These are phyloP conservation scores for Hippoglossus stenolepis DNA, from an alignment of 2,113 vertebrate genomes.

Conservation along the genomic window DNA sequence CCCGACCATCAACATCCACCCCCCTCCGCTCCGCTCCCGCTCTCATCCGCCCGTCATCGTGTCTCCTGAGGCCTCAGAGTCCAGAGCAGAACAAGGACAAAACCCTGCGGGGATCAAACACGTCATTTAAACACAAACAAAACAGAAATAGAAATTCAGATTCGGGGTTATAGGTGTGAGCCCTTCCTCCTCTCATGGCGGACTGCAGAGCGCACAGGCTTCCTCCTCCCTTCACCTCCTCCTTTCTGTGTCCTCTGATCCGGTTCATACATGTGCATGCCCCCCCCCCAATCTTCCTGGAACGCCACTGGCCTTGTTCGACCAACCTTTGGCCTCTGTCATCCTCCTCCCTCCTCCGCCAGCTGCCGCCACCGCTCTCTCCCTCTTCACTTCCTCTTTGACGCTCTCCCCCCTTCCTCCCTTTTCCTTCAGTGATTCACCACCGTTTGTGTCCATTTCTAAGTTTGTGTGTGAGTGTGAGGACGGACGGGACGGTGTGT, in stretches of 20 bases:
- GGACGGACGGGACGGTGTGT: neutral
- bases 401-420: slow-evolving; percentile 7
- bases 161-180: neutral
- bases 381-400: slow-evolving; percentile 33
- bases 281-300: slow-evolving; percentile 24
- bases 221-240: slow-evolving; percentile 64
- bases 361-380: slow-evolving; percentile 59
- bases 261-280: slow-evolving; percentile 58
- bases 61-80: slow-evolving; percentile 40
- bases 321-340: slow-evolving; percentile 56
- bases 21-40: slow-evolving; percentile 57
- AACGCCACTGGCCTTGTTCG: slow-evolving; percentile 51
- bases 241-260: slow-evolving; percentile 47
- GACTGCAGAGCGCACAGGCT: slow-evolving; percentile 70
- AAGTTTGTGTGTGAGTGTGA: neutral
- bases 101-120: neutral
- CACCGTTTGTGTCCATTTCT: slow-evolving; percentile 16
- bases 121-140: neutral
- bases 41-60: slow-evolving; percentile 61
- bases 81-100: slow-evolving; percentile 17
- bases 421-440: slow-evolving; percentile 38
- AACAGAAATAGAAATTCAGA: neutral
- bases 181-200: slow-evolving; percentile 20
- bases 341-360: slow-evolving; percentile 46
- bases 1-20: slow-evolving; percentile 54